Evolutionary conservation across 2,113 vertebrate species (phyloP), one percentile per base, ranked within the genome.

Genomic region (Mesocricetus auratus): DNA sequence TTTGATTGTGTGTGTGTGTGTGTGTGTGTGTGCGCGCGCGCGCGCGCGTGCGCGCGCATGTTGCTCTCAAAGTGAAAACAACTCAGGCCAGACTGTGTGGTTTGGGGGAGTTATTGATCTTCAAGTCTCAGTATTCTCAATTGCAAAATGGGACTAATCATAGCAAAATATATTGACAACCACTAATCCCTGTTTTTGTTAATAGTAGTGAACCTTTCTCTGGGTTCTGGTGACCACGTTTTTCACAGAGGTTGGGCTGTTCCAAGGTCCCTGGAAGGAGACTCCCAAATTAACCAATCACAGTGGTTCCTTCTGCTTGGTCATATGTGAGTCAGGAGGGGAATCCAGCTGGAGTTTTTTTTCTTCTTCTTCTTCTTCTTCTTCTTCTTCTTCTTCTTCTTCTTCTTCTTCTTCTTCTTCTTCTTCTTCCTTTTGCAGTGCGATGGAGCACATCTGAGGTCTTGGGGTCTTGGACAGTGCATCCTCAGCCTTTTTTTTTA

Each of bases 61-160:
- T 90, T 73, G 56, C 50, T 92, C 42, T 95, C 58, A 77, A 90
- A 88, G 29, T 33, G 68, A 93, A 89, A 92, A 73, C n/a, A 39
- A 22, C 81, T 82, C 62, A 45, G 22, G 45, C 88, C 64, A 66
- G 73, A 36, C 4, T 92, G 24, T 68, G 21, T 69, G 29, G 26
- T 79, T 64, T 89, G 33, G 62, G 0, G 42, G 60, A 66, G 42
- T 68, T 42, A 74, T 94, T 85, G 62, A 78, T 16, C 11, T 64
- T 91, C 78, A 53, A 86, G 45, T 24, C 45, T 79, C 85, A 5
- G 4, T 86, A 50, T 33, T 39, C 29, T 68, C 69, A 92, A 39
- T 90, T 92, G 82, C 36, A 79, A 89, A 87, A 86, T 21, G 36
- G 17, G 31, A 90, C 60, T 82, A 77, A 45, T 58, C 77, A 58